Evolutionary conservation across 2,113 vertebrate species (phyloP), one percentile per base, ranked within the genome.

Genomic region (Paratilapia polleni): DNA sequence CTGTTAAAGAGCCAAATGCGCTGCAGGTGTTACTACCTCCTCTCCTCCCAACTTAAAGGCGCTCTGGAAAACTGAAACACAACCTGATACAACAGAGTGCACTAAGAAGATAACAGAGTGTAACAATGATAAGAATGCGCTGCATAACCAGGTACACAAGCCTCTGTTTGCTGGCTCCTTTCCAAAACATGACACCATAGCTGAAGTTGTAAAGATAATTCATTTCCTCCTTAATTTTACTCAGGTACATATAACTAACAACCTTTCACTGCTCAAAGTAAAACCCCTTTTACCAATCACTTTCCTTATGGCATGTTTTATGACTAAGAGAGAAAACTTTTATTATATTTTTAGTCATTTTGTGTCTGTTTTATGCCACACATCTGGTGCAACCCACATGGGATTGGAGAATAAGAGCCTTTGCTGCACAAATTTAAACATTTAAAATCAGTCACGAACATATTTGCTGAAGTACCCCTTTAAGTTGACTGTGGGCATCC

Each of bases 1-100:
- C 78, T 66, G 82, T 92, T 93, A 87, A 87, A 88, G 91, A 92
- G 70, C 87, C 83, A 85, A 90, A 92, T 88, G 89, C 11, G 56
- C 86, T 89, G 70, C 85, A 92, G 93, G 91, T 93, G 94, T 87
- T 93, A 54, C 75, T 22, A 19, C 63, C 82, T 80, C 77, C 64
- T 87, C 56, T 81, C 64, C 81, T 73, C 74, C 36, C 20, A 36
- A 82, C 74, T 61, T 60, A 73, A 81, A 88, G 83, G 63, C 54
- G 62, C 77, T 88, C 85, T 77, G 57, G 64, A 83, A 78, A 62
- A 54, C 57, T 83, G 79, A 28, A 78, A 8, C 54, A 28, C 62
- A 70, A 56, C 78, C 36, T 12, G 57, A 78, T 66, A 54, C 47
- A 75, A 24, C 12, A 77, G 54, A 15, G 81, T 13, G 12, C 66